Evolutionary conservation across 1,140 invertebrate species (phyloP).

Genomic region (Pseudomyrmex pallidus): DNA sequence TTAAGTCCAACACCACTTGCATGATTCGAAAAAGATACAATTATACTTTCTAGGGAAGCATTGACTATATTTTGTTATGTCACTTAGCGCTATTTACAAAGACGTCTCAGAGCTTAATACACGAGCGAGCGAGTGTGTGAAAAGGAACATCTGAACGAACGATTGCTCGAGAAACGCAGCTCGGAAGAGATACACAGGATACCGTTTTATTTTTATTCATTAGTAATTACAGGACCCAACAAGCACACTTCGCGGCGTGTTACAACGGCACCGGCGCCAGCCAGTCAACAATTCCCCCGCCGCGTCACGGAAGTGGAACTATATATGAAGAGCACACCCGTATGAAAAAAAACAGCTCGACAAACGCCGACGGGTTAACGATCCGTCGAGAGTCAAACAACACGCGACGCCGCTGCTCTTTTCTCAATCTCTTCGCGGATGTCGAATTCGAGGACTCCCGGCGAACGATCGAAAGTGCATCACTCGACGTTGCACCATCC

Average conservation of each 20-base stretch:
- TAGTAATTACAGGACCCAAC: constrained; percentile 18
- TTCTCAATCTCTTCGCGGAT: constrained; percentile 15
- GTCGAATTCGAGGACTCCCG: constrained; percentile 34
- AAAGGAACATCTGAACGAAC: constrained; percentile 41
- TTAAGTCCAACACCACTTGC: constrained; percentile 6
- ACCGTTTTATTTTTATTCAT: neutral
- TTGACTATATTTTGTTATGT: constrained; percentile 37
- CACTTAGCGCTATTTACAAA: constrained; percentile 48
- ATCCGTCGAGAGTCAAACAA: neutral
- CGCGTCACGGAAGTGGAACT: constrained; percentile 35
- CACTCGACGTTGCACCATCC: constrained; percentile 56
- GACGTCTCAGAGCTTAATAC: neutral
- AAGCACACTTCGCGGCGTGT: neutral
- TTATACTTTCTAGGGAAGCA: constrained; percentile 36
- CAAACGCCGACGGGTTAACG: constrained; percentile 18
- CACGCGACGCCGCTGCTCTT: neutral
- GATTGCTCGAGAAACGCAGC: constrained; percentile 45
- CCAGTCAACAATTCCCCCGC: constrained; percentile 22
- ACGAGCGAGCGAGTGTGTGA: constrained; percentile 31
- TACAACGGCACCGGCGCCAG: constrained; percentile 34
- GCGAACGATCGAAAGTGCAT: constrained; percentile 45
- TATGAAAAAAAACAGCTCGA: neutral
- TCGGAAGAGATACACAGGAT: constrained; percentile 40
- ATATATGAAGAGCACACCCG: constrained; percentile 18
- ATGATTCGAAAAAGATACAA: neutral